A percentile compares a stretch with the other conserved stretches of the same genome.
These are phyloP conservation scores for Notoglanidium macrostoma DNA, from an alignment of 2,797 vertebrate species.

Conservation along the genomic window DNA sequence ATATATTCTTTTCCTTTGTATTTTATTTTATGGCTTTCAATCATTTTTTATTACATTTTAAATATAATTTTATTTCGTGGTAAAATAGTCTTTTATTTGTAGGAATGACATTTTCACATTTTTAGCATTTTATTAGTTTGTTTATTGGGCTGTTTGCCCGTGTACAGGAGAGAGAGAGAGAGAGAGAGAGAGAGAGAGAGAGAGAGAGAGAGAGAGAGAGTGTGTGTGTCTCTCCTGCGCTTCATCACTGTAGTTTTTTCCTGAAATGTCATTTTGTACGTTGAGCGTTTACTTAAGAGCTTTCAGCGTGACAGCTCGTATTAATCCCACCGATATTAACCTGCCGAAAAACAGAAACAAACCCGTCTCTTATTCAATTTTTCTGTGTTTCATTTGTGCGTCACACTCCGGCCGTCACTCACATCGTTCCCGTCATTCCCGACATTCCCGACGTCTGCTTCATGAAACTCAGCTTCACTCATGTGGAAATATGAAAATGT, in stretches of 20 bases:
- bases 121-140: background rate
- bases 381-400: background rate
- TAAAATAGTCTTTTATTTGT: background rate
- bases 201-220: background rate
- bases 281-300: background rate
- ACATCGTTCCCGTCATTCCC: background rate
- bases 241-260: background rate
- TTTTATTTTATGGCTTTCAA: background rate
- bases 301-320: conserved; percentile 6
- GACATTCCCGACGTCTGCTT: background rate
- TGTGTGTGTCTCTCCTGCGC: background rate
- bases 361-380: conserved; percentile 8
- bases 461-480: background rate
- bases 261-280: conserved; percentile 1
- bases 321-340: conserved; percentile 7
- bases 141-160: background rate
- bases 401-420: background rate
- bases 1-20: background rate
- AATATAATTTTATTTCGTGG: background rate
- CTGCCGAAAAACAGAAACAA: conserved; percentile 1
- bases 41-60: background rate
- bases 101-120: background rate
- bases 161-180: background rate
- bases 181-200: background rate
- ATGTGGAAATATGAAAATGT: background rate